Base-by-base conservation (phyloP, 2,797 vertebrate species). In the Lacerta viridis region DNA sequence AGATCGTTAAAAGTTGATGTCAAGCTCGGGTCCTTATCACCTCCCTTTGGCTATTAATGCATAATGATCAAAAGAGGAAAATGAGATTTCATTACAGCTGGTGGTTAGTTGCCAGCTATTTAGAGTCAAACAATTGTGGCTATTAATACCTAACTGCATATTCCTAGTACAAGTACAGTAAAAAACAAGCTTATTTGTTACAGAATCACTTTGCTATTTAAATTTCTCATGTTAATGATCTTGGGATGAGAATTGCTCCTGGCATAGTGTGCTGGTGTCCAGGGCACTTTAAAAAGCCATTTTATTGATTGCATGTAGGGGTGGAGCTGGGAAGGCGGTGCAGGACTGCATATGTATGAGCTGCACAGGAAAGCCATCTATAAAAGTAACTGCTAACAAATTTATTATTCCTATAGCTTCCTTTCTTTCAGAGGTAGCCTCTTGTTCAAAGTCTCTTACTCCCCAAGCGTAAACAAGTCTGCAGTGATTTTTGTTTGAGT, bases 31-130 rank as follows among this genome's bases (percentile, higher is more conserved):
- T 88, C 46, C 91, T 93, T 89, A 20, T 7, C 85, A 77, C 61
- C 88, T 92, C 93, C 94, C 81, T 93, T 93, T 95, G 90, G 77
- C 90, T 90, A 88, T 94, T 92, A 92, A 55, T 11, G 68, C 15
- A 85, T 86, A 91, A 86, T 41, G 68, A 18, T 68, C 87, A 92
- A 90, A 88, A 89, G 84, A 91, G 17, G 66, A 91, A 91, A 93
- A 94, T 90, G 91, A 93, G 88, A 90, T 50, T 36, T 74, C 17
- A 33, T 92, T 94, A 92, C 83, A 91, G 83, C 41, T 66, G 29
- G 15, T 78, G 72, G 84, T 78, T 91, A 90, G 46, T 74, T 88
- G 78, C 82, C 75, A 92, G 84, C 71, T 87, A 88, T 87, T 91
- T 80, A 33, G 74, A 85, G 93, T 87, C 71, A 93, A 41, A 11